These are phyloP conservation scores for Columba livia DNA, from an alignment of 2,113 vertebrate genomes.

Conservation along the genomic window DNA sequence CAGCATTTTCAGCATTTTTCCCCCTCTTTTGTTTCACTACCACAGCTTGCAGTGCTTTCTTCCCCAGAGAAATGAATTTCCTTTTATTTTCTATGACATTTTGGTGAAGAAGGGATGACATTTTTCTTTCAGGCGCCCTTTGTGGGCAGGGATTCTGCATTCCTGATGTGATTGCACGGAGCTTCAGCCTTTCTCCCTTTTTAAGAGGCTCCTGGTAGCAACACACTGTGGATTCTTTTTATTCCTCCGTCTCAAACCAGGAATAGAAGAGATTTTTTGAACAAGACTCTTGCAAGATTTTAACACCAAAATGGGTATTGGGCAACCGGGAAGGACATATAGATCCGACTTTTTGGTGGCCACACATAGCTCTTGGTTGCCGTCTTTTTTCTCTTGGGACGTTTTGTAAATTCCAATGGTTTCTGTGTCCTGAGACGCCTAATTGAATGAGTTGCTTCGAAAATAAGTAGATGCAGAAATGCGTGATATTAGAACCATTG, in stretches of 20 bases:
- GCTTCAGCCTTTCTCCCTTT: background rate
- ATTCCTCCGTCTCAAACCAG: background rate
- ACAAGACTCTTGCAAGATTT: background rate
- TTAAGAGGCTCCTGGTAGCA: background rate
- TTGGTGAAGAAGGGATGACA: background rate
- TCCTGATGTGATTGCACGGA: background rate
- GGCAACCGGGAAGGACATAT: background rate
- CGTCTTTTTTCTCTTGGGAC: background rate
- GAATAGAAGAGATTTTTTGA: background rate
- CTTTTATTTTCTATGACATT: background rate
- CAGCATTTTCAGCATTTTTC: background rate
- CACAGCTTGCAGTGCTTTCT: background rate
- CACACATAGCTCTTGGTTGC: background rate
- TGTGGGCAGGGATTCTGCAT: background rate
- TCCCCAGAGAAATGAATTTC: background rate
- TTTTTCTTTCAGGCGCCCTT: background rate
- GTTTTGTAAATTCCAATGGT: background rate
- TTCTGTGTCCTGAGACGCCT: background rate
- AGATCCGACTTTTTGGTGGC: background rate
- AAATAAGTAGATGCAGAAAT: background rate
- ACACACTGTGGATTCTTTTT: rapidly evolving
- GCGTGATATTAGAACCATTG: background rate
- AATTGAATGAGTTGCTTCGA: background rate
- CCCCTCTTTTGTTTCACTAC: background rate
- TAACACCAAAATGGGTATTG: background rate